These are phyloP conservation scores for Actinopyga echinites DNA, from an alignment of 53 echinoderm and acorn worm genomes.

Conservation along the genomic window DNA sequence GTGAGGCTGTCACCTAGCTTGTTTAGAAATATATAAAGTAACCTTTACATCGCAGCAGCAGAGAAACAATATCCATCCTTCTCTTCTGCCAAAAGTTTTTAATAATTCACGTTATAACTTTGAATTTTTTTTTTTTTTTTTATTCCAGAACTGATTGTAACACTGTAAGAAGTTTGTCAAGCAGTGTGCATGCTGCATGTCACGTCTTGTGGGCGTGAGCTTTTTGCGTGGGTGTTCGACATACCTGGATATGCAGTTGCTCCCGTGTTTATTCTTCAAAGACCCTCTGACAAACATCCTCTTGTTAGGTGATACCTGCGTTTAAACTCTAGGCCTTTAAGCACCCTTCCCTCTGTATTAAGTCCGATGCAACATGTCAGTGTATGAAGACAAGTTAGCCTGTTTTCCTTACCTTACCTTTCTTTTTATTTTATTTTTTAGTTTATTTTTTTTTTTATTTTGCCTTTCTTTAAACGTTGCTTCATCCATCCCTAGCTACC, in stretches of 20 bases:
- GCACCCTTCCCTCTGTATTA: not conserved
- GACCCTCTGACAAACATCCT: not conserved
- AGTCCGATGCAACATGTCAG: conserved; percentile 26
- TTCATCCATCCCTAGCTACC: conserved; percentile 30
- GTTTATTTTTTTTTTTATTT: conserved; percentile 6
- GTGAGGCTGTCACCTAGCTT: no score
- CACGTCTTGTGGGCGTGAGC: conserved; percentile 30
- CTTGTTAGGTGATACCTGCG: not conserved
- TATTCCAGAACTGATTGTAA: conserved; percentile 22
- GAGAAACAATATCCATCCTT: no score
- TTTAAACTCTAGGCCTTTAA: conserved; percentile 8
- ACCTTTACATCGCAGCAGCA: no score
- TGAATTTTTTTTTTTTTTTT: conserved; percentile 21
- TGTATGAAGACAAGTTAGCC: conserved; percentile 1
- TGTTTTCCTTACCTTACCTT: not conserved
- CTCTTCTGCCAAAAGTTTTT: not conserved
- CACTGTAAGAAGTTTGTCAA: conserved; percentile 3
- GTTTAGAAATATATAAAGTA: no score
- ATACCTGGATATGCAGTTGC: conserved; percentile 35
- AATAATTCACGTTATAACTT: conserved; percentile 30
- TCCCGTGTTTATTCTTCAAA: not conserved
- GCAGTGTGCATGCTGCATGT: conserved; percentile 14
- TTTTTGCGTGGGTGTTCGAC: conserved; percentile 16
- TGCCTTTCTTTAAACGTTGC: conserved; percentile 19
- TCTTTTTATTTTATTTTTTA: not conserved